Evolutionary conservation across 2,113 vertebrate species (phyloP), one percentile per base, ranked within the genome.

Genomic region (Apaloderma vittatum): DNA sequence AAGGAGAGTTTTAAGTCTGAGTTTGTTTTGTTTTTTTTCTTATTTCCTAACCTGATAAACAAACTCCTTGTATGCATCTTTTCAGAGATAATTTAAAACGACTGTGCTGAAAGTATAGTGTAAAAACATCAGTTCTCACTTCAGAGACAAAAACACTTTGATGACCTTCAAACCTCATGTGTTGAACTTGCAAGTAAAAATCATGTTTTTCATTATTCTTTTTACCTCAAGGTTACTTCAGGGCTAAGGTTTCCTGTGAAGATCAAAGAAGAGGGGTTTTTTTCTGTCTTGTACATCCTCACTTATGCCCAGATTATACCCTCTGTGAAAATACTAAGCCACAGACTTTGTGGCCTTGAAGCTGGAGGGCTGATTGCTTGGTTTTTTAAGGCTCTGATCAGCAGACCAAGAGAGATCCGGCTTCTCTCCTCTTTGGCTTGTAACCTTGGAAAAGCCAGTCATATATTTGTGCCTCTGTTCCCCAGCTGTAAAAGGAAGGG

Each of bases 111-210:
- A 93, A 79, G 87, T 23, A 51, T 52, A 70, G 29, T 92, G 32
- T 96, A 95, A 96, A 92, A 88, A 62, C 93, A 90, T 27, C 45
- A 62, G 62, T 96, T 97, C 80, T 94, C 93, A 62, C 93, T 97
- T 82, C 49, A 70, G 95, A 86, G 72, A 30, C 43, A 81, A 80
- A 92, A 96, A 21, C 76, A 82, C 68, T 96, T 96, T 40, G 49
- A 96, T 95, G 94, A 97, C 95, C 95, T 95, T 95, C 87, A 91
- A 97, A 67, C 77, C 65, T 79, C 9, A 1, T 87, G 26, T 91
- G 37, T 83, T 97, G 95, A 97, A 91, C 74, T 96, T 30, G 29
- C 36, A 72, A 95, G 86, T 61, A 88, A 91, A 96, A 93, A 91
- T 71, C 80, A 58, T 76, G 19, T 67, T 96, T 95, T 88, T 92